These are phyloP conservation scores for Heptranchias perlo DNA, from an alignment of 2,113 vertebrate genomes.

Conservation along the genomic window DNA sequence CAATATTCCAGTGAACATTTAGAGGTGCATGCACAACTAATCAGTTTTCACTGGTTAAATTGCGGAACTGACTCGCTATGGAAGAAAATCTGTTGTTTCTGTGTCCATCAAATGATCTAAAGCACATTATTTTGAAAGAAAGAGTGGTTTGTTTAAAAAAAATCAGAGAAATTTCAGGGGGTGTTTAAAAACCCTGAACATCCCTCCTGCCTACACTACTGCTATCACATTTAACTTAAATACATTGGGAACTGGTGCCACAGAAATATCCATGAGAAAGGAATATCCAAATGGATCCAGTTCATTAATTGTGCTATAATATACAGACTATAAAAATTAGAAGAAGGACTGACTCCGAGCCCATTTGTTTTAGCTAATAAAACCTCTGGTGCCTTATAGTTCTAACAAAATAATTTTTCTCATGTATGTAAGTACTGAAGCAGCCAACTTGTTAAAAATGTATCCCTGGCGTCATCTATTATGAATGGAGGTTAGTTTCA, in stretches of 20 bases:
- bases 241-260: too few relatives aligned
- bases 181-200: not conserved
- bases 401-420: not conserved
- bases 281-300: not conserved
- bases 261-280: not conserved
- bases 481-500: constrained; percentile 13
- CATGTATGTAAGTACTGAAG: not conserved
- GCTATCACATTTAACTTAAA: not conserved
- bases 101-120: not conserved
- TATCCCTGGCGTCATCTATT: constrained; percentile 11
- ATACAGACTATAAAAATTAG: not conserved
- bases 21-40: not conserved
- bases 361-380: not conserved
- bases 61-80: not conserved
- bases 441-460: not conserved
- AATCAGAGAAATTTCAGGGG: not conserved
- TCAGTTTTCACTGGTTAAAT: not conserved
- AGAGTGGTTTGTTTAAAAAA: not conserved
- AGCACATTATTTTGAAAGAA: not conserved
- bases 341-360: not conserved
- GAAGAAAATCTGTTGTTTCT: not conserved
- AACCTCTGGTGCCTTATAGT: not conserved
- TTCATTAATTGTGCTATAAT: not conserved
- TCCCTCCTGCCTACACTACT: not conserved
- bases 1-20: not conserved